Conservation (phyloP, 2,888 invertebrate genomes). For the Abscondita cerata region DNA sequence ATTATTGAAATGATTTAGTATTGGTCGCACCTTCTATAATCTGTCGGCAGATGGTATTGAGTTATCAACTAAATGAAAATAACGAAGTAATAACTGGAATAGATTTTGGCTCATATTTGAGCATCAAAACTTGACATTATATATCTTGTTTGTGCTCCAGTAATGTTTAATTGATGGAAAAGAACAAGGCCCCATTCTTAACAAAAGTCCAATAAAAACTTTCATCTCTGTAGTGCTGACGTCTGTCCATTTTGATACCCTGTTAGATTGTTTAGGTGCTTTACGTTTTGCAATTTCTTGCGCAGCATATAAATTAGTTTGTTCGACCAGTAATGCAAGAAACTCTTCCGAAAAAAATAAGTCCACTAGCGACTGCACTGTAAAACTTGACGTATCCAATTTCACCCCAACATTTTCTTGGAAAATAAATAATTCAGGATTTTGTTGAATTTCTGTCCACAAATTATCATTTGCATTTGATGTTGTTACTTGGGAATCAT, state of each 20-base stretch:
- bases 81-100: conserved; percentile 37
- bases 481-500: too few relatives aligned
- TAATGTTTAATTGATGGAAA: conserved; percentile 39
- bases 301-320: conserved; percentile 41
- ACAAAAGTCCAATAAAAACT: conserved; percentile 34
- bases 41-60: conserved; percentile 37
- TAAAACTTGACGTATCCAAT: conserved; percentile 31
- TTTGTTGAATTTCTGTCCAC: conserved; percentile 17
- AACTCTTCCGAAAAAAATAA: conserved; percentile 2
- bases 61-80: conserved; percentile 39
- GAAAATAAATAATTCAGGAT: conserved; percentile 1
- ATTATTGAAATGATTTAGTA: conserved; percentile 43
- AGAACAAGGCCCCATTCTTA: conserved; percentile 36
- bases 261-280: conserved; percentile 11
- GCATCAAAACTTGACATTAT: conserved; percentile 31
- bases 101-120: conserved; percentile 35
- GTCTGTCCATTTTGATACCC: not conserved
- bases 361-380: not conserved
- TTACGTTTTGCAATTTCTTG: conserved; percentile 11
- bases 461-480: conserved; percentile 26
- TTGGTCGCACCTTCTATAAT: conserved; percentile 42
- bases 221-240: conserved; percentile 29
- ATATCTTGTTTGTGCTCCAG: conserved; percentile 35
- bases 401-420: conserved; percentile 36
- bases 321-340: conserved; percentile 38